Evolutionary conservation across 2,888 invertebrate species (phyloP), one percentile per base, ranked within the genome.

Genomic region (Agrochola lota): DNA sequence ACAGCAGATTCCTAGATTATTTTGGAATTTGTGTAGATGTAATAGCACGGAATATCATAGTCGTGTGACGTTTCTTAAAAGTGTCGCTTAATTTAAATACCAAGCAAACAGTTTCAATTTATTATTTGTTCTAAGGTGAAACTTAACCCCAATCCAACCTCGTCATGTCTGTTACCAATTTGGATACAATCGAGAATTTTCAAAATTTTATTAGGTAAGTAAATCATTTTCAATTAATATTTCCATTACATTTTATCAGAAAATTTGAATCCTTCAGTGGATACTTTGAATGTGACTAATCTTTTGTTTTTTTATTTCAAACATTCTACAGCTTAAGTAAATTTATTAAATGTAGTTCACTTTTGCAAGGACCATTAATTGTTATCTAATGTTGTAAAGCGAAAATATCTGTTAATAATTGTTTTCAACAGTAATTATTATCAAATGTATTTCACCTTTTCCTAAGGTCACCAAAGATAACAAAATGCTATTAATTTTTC

Each of bases 121-220:
- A 64, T 46, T 86, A 64, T 72, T 87, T 77, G n/a, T 40, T 71
- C n/a, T 68, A 60, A 49, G 46, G 78, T 75, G 46, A 75, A 75
- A 85, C 87, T 83, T 90, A 92, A 93, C 92, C 92, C 91, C 77
- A 83, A 79, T 84, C 84, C 83, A 91, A 89, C 84, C 83, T 84
- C 87, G 90, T 89, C 91, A 97, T 97, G 97, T 92, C 97, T 85
- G 94, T 97, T 84, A 91, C 92, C 76, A 94, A 94, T 90, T 93
- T 97, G 83, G 94, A 95, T 81, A 95, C 96, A 49, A 91, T 93
- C 59, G 97, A 97, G 67, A 96, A 97, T 88, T 97, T 97, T 90
- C 92, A 96, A 67, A 95, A 92, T 88, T 95, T 95, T 88, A 92
- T 95, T 80, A 92, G 92, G 96, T 96, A 92, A 91, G 92, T 87